Evolutionary conservation across 2,888 invertebrate species (phyloP).

Genomic region (Pristionchus exspectatus): DNA sequence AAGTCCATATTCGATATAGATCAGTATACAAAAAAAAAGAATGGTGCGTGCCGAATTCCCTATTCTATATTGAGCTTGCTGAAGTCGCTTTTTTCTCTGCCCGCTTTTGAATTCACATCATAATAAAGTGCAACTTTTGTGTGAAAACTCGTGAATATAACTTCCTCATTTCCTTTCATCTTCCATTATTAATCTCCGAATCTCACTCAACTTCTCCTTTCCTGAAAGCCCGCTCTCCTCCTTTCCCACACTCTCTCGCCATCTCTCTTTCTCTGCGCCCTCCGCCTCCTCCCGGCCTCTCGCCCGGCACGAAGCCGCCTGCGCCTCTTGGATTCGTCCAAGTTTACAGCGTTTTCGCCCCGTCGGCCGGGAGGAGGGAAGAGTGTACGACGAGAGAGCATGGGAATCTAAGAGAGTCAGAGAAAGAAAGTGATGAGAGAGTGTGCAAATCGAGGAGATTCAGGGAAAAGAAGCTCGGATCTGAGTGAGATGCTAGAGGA

Average conservation of each 20-base stretch:
- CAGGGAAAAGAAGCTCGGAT: background rate
- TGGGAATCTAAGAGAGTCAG: background rate
- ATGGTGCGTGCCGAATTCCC: no score
- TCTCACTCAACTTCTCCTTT: background rate
- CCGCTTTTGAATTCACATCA: no score
- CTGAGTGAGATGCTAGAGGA: background rate
- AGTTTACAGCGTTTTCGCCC: slow-evolving; percentile 7
- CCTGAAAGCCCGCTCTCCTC: background rate
- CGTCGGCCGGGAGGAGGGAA: background rate
- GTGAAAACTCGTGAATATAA: background rate
- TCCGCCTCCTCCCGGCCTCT: slow-evolving; percentile 27
- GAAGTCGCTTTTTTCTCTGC: no score
- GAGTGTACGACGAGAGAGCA: background rate
- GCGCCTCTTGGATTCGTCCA: slow-evolving; percentile 2
- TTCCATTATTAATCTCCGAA: background rate
- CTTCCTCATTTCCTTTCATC: background rate
- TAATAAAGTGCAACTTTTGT: no score
- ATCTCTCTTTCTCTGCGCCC: slow-evolving; percentile 31
- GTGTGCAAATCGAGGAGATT: background rate
- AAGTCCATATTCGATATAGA: no score
- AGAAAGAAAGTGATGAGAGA: background rate
- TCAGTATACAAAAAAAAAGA: no score
- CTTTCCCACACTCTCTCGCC: background rate
- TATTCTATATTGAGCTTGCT: no score
- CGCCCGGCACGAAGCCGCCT: background rate